These are phyloP conservation scores for Epinephelus moara DNA, from an alignment of 2,113 vertebrate species.

Conservation along the genomic window DNA sequence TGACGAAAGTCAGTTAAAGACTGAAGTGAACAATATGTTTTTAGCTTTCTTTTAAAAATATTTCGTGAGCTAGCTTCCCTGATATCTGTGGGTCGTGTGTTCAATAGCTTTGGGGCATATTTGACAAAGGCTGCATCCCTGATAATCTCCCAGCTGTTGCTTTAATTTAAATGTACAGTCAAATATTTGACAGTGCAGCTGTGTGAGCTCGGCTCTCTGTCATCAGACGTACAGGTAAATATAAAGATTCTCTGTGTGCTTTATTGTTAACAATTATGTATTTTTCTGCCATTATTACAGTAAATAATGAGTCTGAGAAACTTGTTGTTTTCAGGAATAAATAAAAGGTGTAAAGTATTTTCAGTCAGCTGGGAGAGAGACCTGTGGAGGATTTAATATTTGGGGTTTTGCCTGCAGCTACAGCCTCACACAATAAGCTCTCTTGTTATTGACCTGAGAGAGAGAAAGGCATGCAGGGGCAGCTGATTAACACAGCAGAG, in stretches of 20 bases:
- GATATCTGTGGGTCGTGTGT: too few species aligned
- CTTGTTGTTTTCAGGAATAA: not conserved
- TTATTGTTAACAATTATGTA: not conserved
- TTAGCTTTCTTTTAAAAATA: too few species aligned
- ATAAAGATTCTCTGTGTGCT: not conserved
- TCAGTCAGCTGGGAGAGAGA: not conserved
- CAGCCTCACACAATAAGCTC: conserved; percentile 53
- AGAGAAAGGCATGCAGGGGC: conserved; percentile 38
- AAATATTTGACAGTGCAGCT: not conserved
- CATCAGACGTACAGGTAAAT: not conserved
- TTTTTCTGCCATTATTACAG: too few species aligned
- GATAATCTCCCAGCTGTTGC: too few species aligned
- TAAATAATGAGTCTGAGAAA: not conserved
- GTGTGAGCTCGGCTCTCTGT: not conserved
- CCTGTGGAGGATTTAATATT: not conserved
- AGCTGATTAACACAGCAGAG: conserved; percentile 48
- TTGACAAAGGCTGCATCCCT: too few species aligned
- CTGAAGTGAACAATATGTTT: too few species aligned
- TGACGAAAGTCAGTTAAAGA: too few species aligned
- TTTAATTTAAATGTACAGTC: too few species aligned
- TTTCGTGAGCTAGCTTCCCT: too few species aligned
- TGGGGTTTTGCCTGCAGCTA: conserved; percentile 3
- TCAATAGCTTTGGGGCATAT: too few species aligned
- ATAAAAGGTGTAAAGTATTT: not conserved
- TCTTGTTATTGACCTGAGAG: conserved; percentile 58